Evolutionary conservation across 2,888 invertebrate genomes (phyloP).

Genomic region (Ashinkailepas kermadecensis): DNA sequence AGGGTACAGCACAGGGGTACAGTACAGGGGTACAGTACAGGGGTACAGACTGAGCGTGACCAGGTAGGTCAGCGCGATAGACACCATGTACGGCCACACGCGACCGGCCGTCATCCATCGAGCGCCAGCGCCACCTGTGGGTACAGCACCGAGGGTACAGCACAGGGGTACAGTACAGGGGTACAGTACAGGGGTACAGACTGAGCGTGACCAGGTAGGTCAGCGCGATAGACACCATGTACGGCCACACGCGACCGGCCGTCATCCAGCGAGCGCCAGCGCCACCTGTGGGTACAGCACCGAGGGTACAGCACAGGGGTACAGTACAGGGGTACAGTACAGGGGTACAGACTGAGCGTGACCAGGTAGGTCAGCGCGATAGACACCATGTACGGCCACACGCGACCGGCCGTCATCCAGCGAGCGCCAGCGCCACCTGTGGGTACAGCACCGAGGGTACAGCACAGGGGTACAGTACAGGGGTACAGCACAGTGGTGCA

Average conservation of each 20-base stretch:
- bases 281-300: slow-evolving; percentile 52
- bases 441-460: slow-evolving; percentile 32
- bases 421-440: slow-evolving; percentile 62
- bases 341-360: slow-evolving; percentile 62
- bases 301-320: too few relatives aligned
- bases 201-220: slow-evolving; percentile 85
- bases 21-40: too few relatives aligned
- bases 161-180: too few relatives aligned
- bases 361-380: slow-evolving; percentile 83
- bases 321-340: too few relatives aligned
- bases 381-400: slow-evolving; percentile 84
- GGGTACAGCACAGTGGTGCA: too few relatives aligned
- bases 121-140: slow-evolving; percentile 59
- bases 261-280: slow-evolving; percentile 67
- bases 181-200: slow-evolving; percentile 45
- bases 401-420: slow-evolving; percentile 70
- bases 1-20: too few relatives aligned
- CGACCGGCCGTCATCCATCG: slow-evolving; percentile 73
- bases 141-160: too few relatives aligned
- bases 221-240: slow-evolving; percentile 79
- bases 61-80: slow-evolving; percentile 79
- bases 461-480: too few relatives aligned
- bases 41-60: slow-evolving; percentile 60
- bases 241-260: slow-evolving; percentile 74
- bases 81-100: slow-evolving; percentile 84